Evolutionary conservation across 2,888 invertebrate species (phyloP), one percentile per base, ranked within the genome.

Genomic region (Drosophila formosana): DNA sequence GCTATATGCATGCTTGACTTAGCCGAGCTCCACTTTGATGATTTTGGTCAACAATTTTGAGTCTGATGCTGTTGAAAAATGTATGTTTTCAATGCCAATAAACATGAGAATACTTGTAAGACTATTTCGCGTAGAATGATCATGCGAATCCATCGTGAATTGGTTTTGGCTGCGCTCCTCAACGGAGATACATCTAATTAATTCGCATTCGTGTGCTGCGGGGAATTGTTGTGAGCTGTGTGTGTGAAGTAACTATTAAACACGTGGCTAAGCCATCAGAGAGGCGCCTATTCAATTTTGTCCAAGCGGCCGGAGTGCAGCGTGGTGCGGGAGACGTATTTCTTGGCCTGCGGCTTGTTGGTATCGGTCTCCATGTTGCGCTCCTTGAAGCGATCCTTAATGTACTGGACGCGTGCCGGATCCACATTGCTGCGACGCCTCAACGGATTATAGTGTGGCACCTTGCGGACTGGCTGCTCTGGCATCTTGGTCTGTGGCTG

Each of bases 281-380:
- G 34, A 1, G 34, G 34, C 34, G n/a, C 9, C 61, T 78, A 83
- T 13, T 66, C 61, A 34, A 81, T 76, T 68, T 78, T 80, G 26
- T 81, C 83, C 50, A 58, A 32, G 11, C 81, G 76, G 1, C 81
- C 81, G 8, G 83, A 83, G 49, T 83, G 81, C 26, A 81, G 70
- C 2, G 65, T 43, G 5, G 68, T 73, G 4, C 83, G 83, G 7
- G 83, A 73, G 0, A 83, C 53, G n/a, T 61, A 76, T 39, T 75
- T 80, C 37, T 82, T 78, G 6, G 37, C 57, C 61, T 46, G 62
- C 1, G 65, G 57, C n/a, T 56, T 75, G 5, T 67, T 69, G 13
- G 4, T 6, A 8, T 72, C 72, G 4, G 41, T 28, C 32, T 81
- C 74, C 18, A 65, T 32, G 49, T 56, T 55, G 32, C 66, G 63